Evolutionary conservation across 1,140 invertebrate genomes (phyloP).

Genomic region (Heliconius hewitsoni): DNA sequence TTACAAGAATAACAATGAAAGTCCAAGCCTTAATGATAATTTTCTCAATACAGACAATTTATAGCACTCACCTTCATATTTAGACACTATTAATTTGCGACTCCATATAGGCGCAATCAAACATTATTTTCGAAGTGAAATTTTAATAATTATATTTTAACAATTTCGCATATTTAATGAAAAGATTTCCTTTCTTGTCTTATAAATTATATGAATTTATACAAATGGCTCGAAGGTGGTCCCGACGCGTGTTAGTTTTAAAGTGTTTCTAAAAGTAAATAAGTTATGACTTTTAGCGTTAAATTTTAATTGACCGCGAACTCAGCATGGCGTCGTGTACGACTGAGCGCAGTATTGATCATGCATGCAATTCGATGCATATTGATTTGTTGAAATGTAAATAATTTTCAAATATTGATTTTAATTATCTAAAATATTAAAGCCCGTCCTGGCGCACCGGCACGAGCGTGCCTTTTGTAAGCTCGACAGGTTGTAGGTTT

Average conservation of each 20-base stretch:
- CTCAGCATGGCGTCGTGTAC: constrained; percentile 14
- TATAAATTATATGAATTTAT: constrained; percentile 31
- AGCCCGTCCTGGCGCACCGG: no score
- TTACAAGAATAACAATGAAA: background rate
- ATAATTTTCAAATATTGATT: background rate
- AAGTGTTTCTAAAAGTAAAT: constrained; percentile 40
- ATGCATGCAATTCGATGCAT: background rate
- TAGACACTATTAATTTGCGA: constrained; percentile 36
- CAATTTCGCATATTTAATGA: constrained; percentile 44
- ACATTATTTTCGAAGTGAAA: constrained; percentile 33
- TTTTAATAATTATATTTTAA: constrained; percentile 45
- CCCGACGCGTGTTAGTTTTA: constrained; percentile 41
- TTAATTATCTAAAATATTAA: background rate
- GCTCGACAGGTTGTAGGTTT: no score
- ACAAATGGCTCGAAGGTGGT: constrained; percentile 33
- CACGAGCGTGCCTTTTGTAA: no score
- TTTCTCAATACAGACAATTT: constrained; percentile 19
- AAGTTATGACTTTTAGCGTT: constrained; percentile 37
- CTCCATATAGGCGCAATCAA: constrained; percentile 31
- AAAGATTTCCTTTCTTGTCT: constrained; percentile 30
- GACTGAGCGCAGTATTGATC: constrained; percentile 6
- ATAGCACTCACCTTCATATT: constrained; percentile 29
- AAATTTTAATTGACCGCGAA: constrained; percentile 50
- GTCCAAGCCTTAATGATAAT: background rate
- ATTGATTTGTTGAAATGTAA: constrained; percentile 14